Evolutionary conservation across 1,140 invertebrate genomes (phyloP).

Genomic region (Zeugodacus cucurbitae): DNA sequence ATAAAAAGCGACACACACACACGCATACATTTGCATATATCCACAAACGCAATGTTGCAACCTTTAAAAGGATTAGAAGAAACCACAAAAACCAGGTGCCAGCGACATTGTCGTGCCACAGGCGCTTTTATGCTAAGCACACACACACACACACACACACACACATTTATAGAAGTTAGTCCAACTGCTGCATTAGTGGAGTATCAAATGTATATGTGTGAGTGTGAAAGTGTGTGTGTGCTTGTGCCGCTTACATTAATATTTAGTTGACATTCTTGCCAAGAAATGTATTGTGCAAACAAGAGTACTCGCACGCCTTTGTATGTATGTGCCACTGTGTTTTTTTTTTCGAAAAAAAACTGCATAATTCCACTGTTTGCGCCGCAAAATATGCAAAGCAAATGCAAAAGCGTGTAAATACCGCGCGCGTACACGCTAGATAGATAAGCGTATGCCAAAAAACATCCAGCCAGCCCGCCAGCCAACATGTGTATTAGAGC

Average conservation of each 20-base stretch:
- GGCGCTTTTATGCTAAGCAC: not conserved
- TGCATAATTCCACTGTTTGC: slow-evolving; percentile 32
- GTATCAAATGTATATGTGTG: not conserved
- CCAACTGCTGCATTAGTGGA: not conserved
- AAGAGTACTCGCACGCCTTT: not conserved
- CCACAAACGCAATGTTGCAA: not conserved
- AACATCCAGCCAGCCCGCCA: not conserved
- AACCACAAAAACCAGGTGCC: slow-evolving; percentile 27
- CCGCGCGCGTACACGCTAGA: not conserved
- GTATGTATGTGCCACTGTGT: not conserved
- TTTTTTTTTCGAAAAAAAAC: not conserved
- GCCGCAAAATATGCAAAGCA: slow-evolving; percentile 34
- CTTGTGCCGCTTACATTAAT: not conserved
- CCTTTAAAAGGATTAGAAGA: slow-evolving; percentile 29
- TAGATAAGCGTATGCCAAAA: slow-evolving; percentile 17
- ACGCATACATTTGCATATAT: not conserved
- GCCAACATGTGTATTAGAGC: not conserved
- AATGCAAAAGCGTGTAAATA: slow-evolving; percentile 38
- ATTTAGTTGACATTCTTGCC: slow-evolving; percentile 27
- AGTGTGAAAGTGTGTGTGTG: not conserved
- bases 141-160: not conserved
- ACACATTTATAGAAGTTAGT: not conserved
- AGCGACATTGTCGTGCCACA: not conserved
- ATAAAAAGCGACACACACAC: not conserved
- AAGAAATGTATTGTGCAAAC: not conserved